phyloP scores from a whole-genome alignment of 92 coral and sea anemone genomes.

The Phenganax stokvisi region DNA sequence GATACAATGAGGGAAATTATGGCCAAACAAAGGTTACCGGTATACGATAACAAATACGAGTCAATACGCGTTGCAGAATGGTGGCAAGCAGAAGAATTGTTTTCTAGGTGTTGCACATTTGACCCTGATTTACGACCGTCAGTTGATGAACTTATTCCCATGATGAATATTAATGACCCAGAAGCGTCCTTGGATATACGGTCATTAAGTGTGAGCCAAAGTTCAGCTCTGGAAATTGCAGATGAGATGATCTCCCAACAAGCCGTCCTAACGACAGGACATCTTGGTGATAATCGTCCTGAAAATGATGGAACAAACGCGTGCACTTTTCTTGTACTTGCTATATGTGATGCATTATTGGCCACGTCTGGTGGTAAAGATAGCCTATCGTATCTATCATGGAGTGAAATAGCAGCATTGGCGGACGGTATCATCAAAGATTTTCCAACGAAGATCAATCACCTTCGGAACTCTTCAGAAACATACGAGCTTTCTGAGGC shows the following conservation, averaged over 20 bases:
- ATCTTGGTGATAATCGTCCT: not conserved
- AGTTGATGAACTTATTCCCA: not conserved
- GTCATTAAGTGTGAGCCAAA: constrained; percentile 24
- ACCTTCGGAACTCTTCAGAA: constrained; percentile 15
- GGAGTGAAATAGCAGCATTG: constrained; percentile 21
- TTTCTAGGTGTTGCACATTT: not conserved
- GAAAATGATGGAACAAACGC: constrained; percentile 36
- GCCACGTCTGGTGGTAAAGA: not conserved
- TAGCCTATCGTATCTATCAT: not conserved
- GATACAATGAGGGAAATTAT: not conserved
- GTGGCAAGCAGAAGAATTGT: constrained; percentile 2
- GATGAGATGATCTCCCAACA: constrained; percentile 8
- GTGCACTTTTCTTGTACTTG: constrained; percentile 13
- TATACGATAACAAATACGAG: not conserved
- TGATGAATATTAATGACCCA: not conserved
- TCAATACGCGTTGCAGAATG: not conserved
- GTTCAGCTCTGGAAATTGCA: constrained; percentile 18
- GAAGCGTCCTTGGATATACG: not conserved
- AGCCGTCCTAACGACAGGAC: not conserved
- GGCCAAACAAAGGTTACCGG: not conserved
- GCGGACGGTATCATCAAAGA: constrained; percentile 21
- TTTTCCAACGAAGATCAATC: constrained; percentile 26
- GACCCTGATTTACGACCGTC: not conserved
- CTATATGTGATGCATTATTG: constrained; percentile 8
- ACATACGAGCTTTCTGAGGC: constrained; percentile 33